phyloP scores from a whole-genome alignment of 2,888 invertebrate species.

The Diarsia rubi region DNA sequence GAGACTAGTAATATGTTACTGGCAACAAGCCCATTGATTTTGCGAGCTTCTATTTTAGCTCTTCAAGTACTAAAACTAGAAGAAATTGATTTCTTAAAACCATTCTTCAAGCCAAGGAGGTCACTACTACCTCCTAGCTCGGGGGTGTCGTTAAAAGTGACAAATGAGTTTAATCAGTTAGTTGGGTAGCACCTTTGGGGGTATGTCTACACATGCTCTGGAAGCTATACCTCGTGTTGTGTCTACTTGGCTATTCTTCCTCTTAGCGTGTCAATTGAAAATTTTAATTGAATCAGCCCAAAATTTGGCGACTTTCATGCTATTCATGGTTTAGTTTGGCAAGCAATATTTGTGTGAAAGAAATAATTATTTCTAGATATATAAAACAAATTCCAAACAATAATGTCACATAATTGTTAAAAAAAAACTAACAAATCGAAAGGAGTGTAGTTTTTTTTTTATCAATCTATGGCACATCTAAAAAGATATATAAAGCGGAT shows the following conservation, averaged over 20 bases:
- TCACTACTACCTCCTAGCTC: not conserved
- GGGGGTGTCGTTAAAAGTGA: slow-evolving; percentile 43
- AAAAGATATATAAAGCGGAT: not conserved
- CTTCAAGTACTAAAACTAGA: not conserved
- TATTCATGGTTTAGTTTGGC: not conserved
- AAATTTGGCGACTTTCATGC: too few relatives aligned
- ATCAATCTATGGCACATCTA: not conserved
- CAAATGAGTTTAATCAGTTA: slow-evolving; percentile 50
- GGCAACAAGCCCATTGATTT: not conserved
- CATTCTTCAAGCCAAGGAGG: slow-evolving; percentile 47
- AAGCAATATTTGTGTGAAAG: not conserved
- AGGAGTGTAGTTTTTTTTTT: not conserved
- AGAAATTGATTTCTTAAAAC: slow-evolving; percentile 43
- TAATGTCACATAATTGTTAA: not conserved
- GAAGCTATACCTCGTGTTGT: not conserved
- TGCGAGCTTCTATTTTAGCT: not conserved
- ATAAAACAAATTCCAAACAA: not conserved
- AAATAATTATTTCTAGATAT: too few relatives aligned
- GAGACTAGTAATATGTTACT: not conserved
- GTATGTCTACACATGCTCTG: not conserved
- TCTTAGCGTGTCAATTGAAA: too few relatives aligned
- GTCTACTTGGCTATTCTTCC: not conserved
- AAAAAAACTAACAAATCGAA: too few relatives aligned
- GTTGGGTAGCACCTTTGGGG: slow-evolving; percentile 11
- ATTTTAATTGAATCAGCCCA: too few relatives aligned